A percentile compares a stretch with the other conserved stretches of the same genome.
These are phyloP conservation scores for Eilema depressum DNA, from an alignment of 2,888 invertebrate genomes.

Conservation along the genomic window DNA sequence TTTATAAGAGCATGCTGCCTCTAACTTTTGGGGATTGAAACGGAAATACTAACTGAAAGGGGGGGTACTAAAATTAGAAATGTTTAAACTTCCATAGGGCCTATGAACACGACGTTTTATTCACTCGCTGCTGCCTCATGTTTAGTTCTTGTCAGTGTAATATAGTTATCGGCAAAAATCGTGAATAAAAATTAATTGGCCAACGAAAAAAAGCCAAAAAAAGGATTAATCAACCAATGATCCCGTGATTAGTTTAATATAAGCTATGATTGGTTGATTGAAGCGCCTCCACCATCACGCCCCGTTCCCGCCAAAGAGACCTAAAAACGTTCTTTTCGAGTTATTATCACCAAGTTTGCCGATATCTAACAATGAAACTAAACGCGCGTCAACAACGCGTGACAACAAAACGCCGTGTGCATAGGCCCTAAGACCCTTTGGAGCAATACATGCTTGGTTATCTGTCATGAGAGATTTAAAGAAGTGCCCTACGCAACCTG, in stretches of 20 bases:
- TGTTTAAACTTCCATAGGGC: neutral
- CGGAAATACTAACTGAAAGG: constrained; percentile 17
- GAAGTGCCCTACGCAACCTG: constrained; percentile 83
- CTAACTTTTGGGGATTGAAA: constrained; percentile 56
- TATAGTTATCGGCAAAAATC: too few species aligned
- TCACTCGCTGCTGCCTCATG: constrained; percentile 4
- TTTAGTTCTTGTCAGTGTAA: neutral
- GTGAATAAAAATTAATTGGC: too few species aligned
- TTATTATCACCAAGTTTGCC: neutral
- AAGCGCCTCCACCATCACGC: too few species aligned
- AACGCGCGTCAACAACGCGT: neutral
- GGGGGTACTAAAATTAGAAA: constrained; percentile 7
- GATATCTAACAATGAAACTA: too few species aligned
- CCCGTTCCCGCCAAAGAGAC: too few species aligned
- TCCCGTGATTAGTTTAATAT: too few species aligned
- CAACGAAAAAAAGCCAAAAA: too few species aligned
- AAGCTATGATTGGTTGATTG: too few species aligned
- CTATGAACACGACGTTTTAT: constrained; percentile 6
- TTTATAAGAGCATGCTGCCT: constrained; percentile 83
- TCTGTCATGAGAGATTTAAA: constrained; percentile 84
- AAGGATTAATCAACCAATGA: too few species aligned
- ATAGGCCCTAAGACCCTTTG: constrained; percentile 48
- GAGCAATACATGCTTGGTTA: constrained; percentile 85
- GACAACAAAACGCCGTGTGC: constrained; percentile 3
- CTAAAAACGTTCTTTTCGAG: too few species aligned